Evolutionary conservation across 2,113 vertebrate species (phyloP), one percentile per base, ranked within the genome.

Genomic region (Aramus guarauna): DNA sequence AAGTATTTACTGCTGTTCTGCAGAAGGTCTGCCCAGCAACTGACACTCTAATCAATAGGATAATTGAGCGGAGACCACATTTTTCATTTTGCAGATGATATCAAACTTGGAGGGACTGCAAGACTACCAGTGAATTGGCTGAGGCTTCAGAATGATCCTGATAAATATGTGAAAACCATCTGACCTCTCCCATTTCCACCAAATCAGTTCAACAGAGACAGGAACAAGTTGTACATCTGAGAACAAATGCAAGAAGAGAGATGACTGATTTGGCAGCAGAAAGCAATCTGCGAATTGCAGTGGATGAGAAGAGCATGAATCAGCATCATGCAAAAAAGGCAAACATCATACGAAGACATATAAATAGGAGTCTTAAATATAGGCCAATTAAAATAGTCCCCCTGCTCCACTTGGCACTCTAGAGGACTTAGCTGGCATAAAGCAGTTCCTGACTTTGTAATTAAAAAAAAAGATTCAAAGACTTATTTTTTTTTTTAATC

Each of bases 351-450:
- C 0, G 0, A 76, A 37, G 64, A 66, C 2, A 0, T 80, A 95
- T 74, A 91, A 95, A 92, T 92, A 96, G 63, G 41, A 91, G 26
- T 48, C 55, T 77, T 96, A 96, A 96, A 94, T 91, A 96, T 74
- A 86, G 89, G 68, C n/a, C 68, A 84, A 41, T 91, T 95, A 71
- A 88, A 96, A 94, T 36, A 74, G 59, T 32, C 7, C 6, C 41
- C 39, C 59, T 81, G 55, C 30, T 96, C 73, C 34, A 89, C 60
- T 84, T 94, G 86, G 79, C 93, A 77, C 64, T 71, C 91, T 5
- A 29, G 72, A 96, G 41, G 39, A 53, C 47, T 77, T 62, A 37
- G 55, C n/a, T 81, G 50, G 22, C 72, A 71, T 34, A 91, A 66
- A 84, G 13, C 32, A 71, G 48, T 58, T 92, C 19, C 67, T 34